These are phyloP conservation scores for Calliopsis andreniformis DNA, from an alignment of 1,140 invertebrate species.

Conservation along the genomic window DNA sequence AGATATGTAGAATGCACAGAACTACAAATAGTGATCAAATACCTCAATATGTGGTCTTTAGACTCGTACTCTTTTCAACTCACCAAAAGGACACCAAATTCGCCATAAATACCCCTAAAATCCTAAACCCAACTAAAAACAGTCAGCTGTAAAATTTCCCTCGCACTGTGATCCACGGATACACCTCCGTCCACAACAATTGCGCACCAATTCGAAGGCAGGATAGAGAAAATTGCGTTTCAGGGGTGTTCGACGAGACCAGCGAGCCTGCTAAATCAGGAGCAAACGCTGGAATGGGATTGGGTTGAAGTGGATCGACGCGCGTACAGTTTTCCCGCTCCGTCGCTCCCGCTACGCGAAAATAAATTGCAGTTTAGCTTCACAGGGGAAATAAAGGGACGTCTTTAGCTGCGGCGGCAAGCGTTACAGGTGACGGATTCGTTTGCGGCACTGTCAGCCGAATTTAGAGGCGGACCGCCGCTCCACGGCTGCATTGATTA, in stretches of 20 bases:
- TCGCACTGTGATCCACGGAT: neutral
- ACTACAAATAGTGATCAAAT: no score
- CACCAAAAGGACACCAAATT: no score
- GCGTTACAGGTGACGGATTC: constrained; percentile 25
- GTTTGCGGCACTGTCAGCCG: constrained; percentile 17
- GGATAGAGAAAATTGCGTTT: constrained; percentile 7
- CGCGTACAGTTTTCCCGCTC: constrained; percentile 3
- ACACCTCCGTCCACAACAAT: neutral
- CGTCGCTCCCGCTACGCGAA: neutral
- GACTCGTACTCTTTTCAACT: no score
- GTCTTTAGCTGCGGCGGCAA: neutral
- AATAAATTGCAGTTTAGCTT: constrained; percentile 34
- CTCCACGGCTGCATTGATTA: constrained; percentile 44
- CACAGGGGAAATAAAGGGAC: neutral
- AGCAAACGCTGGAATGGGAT: neutral
- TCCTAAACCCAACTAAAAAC: no score
- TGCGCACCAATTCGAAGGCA: neutral
- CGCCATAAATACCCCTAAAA: no score
- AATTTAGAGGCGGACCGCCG: constrained; percentile 16
- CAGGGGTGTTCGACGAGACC: constrained; percentile 2
- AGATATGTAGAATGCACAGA: no score
- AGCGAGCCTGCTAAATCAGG: constrained; percentile 12
- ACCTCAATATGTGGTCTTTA: no score
- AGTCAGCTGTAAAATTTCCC: no score
- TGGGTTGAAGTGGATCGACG: no score